Evolutionary conservation across 2,113 vertebrate genomes (phyloP).

Genomic region (Puma concolor): DNA sequence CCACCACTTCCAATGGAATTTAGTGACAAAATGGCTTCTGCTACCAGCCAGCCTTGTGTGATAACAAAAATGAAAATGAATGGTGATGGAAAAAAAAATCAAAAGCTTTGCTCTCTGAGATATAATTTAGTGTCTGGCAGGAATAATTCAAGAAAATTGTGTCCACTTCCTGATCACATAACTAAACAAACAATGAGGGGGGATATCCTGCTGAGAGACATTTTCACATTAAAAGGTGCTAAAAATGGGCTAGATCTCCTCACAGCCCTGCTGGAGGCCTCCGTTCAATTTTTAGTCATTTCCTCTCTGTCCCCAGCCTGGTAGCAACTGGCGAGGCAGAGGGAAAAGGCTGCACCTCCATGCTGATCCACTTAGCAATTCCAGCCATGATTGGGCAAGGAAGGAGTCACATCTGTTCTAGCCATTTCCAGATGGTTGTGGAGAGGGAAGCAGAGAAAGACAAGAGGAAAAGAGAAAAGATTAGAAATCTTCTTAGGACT

Average conservation of each 20-base stretch:
- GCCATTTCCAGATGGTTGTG: not conserved
- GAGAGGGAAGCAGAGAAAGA: not conserved
- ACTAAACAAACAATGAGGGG: slow-evolving; percentile 80
- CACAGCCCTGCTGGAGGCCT: slow-evolving; percentile 73
- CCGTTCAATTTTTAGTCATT: slow-evolving; percentile 79
- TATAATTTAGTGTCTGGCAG: slow-evolving; percentile 79
- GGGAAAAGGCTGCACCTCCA: not conserved
- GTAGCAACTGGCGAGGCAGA: slow-evolving; percentile 20
- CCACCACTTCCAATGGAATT: slow-evolving; percentile 47
- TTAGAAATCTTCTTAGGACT: not conserved
- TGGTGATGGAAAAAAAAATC: slow-evolving; percentile 54
- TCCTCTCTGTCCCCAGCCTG: slow-evolving; percentile 66
- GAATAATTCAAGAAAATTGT: slow-evolving; percentile 78
- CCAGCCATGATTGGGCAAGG: not conserved
- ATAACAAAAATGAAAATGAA: slow-evolving; percentile 71
- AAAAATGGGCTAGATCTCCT: slow-evolving; percentile 79
- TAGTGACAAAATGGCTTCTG: slow-evolving; percentile 60
- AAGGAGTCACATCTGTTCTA: not conserved
- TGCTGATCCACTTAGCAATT: not conserved
- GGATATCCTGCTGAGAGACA: slow-evolving; percentile 78
- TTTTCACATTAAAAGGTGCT: slow-evolving; percentile 84
- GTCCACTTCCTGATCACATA: slow-evolving; percentile 78
- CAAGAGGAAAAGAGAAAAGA: not conserved
- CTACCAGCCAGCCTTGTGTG: slow-evolving; percentile 23
- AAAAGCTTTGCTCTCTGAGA: slow-evolving; percentile 72